Evolutionary conservation across 2,888 invertebrate species (phyloP).

Genomic region (Prosapia bicincta): DNA sequence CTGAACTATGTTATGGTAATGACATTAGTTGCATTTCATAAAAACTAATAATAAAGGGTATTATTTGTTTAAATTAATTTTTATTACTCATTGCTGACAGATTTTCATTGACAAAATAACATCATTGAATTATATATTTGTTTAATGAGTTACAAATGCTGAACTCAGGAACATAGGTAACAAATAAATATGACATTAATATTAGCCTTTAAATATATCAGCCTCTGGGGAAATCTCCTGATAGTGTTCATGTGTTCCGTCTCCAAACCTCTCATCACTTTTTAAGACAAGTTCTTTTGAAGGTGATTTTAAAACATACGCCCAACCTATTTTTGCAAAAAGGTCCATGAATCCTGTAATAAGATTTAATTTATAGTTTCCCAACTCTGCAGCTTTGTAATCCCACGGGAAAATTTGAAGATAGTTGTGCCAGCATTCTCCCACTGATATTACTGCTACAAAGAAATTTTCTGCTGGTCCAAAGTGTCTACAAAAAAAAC

Average conservation of each 20-base stretch:
- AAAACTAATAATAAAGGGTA: no score
- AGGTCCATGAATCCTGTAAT: conserved; percentile 48
- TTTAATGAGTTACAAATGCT: no score
- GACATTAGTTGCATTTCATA: no score
- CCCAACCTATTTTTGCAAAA: conserved; percentile 70
- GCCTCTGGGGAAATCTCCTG: conserved; percentile 9
- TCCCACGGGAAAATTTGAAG: conserved; percentile 87
- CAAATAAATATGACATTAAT: no score
- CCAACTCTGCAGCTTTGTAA: conserved; percentile 70
- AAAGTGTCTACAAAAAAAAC: conserved; percentile 51
- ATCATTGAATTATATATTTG: no score
- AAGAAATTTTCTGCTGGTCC: conserved; percentile 64
- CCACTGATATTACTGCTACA: conserved; percentile 64
- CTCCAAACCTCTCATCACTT: conserved; percentile 68
- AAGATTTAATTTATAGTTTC: conserved; percentile 54
- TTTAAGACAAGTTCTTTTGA: conserved; percentile 64
- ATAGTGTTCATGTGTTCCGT: conserved; percentile 55
- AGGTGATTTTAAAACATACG: conserved; percentile 73
- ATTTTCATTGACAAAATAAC: no score
- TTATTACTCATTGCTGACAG: no score
- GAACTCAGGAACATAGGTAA: no score
- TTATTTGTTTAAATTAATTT: no score
- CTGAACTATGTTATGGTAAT: no score
- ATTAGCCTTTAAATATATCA: not conserved
- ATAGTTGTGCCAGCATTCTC: conserved; percentile 87